These are phyloP conservation scores for Periplaneta americana DNA, from an alignment of 1,140 invertebrate species.

Conservation along the genomic window DNA sequence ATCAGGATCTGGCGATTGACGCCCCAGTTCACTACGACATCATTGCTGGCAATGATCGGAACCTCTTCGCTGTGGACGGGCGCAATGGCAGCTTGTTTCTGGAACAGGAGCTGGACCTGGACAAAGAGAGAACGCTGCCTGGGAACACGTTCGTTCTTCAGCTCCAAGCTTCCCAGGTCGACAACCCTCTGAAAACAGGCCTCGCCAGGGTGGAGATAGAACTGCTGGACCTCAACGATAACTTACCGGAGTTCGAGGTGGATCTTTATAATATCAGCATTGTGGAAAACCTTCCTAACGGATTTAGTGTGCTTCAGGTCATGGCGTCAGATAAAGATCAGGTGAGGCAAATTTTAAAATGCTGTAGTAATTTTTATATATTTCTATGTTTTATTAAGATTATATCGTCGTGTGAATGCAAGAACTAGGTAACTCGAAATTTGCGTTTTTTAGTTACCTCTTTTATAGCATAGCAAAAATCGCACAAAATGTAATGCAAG, in stretches of 20 bases:
- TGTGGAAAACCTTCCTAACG: constrained; percentile 83
- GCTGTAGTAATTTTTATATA: too few species aligned
- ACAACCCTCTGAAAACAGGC: constrained; percentile 69
- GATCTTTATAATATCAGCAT: constrained; percentile 88
- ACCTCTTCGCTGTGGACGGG: constrained; percentile 63
- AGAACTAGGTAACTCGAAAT: too few species aligned
- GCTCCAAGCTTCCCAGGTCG: constrained; percentile 68
- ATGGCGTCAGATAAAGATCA: constrained; percentile 72
- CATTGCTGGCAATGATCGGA: constrained; percentile 65
- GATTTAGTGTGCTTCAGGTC: constrained; percentile 76
- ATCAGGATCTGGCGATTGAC: constrained; percentile 66
- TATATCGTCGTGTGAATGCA: too few species aligned
- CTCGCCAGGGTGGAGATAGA: constrained; percentile 69
- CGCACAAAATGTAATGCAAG: too few species aligned
- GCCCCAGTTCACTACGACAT: constrained; percentile 65
- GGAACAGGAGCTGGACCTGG: constrained; percentile 72
- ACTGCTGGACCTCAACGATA: constrained; percentile 77
- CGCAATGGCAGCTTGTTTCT: constrained; percentile 69
- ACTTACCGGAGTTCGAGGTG: constrained; percentile 78
- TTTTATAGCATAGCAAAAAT: too few species aligned
- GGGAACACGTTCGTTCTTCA: constrained; percentile 70
- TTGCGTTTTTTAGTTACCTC: too few species aligned
- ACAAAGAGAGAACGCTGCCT: constrained; percentile 56
- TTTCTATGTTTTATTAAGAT: too few species aligned
- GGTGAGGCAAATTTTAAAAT: constrained; percentile 30